These are phyloP conservation scores for Cryptoblepharus egeriae DNA, from an alignment of 2,797 vertebrate genomes.

Conservation along the genomic window DNA sequence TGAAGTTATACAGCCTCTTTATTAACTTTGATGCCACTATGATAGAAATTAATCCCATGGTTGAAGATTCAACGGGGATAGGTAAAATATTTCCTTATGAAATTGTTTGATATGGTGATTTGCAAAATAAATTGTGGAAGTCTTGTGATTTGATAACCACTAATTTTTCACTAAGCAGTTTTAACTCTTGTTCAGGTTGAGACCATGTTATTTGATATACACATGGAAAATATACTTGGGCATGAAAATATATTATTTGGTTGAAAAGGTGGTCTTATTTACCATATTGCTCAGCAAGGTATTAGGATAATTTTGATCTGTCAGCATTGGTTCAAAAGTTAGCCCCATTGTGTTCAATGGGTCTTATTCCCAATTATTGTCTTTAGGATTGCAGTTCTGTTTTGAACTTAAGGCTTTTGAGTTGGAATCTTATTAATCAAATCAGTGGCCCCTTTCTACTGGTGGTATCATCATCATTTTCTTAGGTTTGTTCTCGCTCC, in stretches of 20 bases:
- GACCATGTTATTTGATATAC: neutral
- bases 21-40: slow-evolving; percentile 96
- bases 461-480: no score
- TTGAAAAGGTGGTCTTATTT: neutral
- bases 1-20: slow-evolving; percentile 94
- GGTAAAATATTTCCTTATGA: slow-evolving; percentile 78
- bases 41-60: slow-evolving; percentile 99
- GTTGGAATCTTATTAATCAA: neutral
- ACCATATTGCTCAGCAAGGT: neutral
- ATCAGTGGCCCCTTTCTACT: no score
- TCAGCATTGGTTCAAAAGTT: neutral
- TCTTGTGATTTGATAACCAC: neutral
- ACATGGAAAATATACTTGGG: neutral
- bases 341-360: no score
- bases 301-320: neutral
- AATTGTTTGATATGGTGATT: slow-evolving; percentile 13
- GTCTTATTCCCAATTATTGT: no score
- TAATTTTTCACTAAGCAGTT: neutral
- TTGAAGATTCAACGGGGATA: slow-evolving; percentile 94
- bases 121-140: slow-evolving; percentile 17
- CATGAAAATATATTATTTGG: neutral
- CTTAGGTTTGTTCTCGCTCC: no score
- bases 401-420: neutral
- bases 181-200: no score
- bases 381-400: no score